Evolutionary conservation across 2,113 vertebrate species (phyloP).

Genomic region (Propithecus coquereli): DNA sequence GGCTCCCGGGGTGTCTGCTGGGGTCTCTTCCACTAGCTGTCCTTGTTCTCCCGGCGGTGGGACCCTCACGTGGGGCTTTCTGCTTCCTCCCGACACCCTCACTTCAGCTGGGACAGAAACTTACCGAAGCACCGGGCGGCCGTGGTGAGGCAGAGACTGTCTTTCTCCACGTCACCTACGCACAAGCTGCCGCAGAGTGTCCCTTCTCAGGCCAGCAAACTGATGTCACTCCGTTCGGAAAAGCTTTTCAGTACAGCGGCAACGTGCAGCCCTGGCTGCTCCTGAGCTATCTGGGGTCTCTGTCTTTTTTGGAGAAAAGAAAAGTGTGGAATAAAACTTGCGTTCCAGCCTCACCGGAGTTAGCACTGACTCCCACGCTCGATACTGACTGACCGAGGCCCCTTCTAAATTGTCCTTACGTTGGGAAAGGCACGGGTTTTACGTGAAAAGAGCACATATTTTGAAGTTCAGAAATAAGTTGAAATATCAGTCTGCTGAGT

Average conservation of each 20-base stretch:
- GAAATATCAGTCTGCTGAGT: not conserved
- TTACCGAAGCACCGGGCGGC: too few species aligned
- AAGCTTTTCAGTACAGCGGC: not conserved
- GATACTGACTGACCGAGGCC: fast-evolving
- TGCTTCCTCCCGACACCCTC: too few species aligned
- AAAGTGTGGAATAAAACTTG: fast-evolving
- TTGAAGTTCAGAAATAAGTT: not conserved
- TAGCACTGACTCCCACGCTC: not conserved
- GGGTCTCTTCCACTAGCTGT: too few species aligned
- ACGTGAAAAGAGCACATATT: fast-evolving
- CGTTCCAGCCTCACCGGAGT: not conserved
- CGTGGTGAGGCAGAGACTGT: fast-evolving
- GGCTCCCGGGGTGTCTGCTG: too few species aligned
- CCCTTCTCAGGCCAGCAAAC: not conserved
- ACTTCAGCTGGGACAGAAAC: too few species aligned
- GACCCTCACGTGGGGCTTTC: too few species aligned
- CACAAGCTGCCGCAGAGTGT: fast-evolving
- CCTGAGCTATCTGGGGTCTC: not conserved
- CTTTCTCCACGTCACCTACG: fast-evolving
- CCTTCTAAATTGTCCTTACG: fast-evolving
- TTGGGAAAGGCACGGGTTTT: fast-evolving
- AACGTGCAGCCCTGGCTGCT: not conserved
- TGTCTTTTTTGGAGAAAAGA: not conserved
- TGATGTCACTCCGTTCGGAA: fast-evolving
- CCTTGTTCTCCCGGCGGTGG: too few species aligned